Percentiles rank a stretch among this genome's conserved stretches.
Conservation (phyloP, 2,797 vertebrate genomes). For the Adrianichthys oophorus region DNA sequence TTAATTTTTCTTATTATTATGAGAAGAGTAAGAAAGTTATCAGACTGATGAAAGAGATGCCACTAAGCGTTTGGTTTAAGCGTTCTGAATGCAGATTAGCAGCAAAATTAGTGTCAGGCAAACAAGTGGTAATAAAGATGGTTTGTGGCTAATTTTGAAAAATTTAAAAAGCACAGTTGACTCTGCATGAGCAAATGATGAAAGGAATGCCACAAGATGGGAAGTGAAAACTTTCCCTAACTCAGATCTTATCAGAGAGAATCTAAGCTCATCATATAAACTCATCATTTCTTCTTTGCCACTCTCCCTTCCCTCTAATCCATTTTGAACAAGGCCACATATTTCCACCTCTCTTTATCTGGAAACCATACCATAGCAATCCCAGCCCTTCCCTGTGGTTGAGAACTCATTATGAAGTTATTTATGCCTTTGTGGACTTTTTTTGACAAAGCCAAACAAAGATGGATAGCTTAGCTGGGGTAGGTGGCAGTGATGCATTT, state of each 20-base stretch:
- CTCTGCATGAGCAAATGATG: slow-evolving; percentile 9
- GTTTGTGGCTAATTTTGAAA: slow-evolving; percentile 50
- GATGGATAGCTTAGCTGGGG: slow-evolving; percentile 48
- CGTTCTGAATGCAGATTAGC: slow-evolving; percentile 36
- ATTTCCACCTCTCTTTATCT: slow-evolving; percentile 44
- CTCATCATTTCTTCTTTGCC: slow-evolving; percentile 39
- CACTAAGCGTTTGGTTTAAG: slow-evolving; percentile 34
- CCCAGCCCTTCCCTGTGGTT: slow-evolving; percentile 25
- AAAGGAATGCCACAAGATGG: slow-evolving; percentile 22
- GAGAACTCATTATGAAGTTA: slow-evolving; percentile 60
- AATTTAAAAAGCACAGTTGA: slow-evolving; percentile 54
- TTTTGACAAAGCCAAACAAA: slow-evolving; percentile 60
- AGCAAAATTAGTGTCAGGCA: slow-evolving; percentile 38
- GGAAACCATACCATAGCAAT: slow-evolving; percentile 36
- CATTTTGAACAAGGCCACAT: slow-evolving; percentile 64
- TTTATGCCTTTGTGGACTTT: slow-evolving; percentile 48
- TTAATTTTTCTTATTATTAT: slow-evolving; percentile 15
- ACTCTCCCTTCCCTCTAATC: slow-evolving; percentile 51
- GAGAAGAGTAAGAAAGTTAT: slow-evolving; percentile 35
- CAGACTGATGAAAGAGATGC: slow-evolving; percentile 47
- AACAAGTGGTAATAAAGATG: slow-evolving; percentile 31
- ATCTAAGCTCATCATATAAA: slow-evolving; percentile 9
- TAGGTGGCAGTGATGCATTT: slow-evolving; percentile 56
- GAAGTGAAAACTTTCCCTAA: slow-evolving; percentile 46
- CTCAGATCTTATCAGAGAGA: slow-evolving; percentile 49